phyloP scores from a whole-genome alignment of 1,140 invertebrate genomes.

The Harpegnathos saltator region DNA sequence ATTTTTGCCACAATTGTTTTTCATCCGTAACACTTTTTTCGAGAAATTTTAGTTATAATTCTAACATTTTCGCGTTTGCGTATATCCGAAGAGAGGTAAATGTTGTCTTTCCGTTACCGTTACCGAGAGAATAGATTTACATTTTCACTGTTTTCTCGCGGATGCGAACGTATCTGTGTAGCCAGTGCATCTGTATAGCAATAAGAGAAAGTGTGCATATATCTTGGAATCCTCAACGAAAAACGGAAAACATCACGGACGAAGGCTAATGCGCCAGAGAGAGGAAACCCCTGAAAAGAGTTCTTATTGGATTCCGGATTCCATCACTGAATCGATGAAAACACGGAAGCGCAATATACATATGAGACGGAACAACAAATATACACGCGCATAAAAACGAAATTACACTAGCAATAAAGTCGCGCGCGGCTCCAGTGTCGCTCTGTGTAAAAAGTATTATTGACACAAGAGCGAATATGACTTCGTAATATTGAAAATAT shows the following conservation, averaged over 20 bases:
- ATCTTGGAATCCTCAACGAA: constrained; percentile 7
- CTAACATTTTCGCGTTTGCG: neutral
- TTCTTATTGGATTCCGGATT: constrained; percentile 28
- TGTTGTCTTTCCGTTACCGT: constrained; percentile 37
- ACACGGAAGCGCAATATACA: neutral
- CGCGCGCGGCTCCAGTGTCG: neutral
- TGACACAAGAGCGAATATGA: neutral
- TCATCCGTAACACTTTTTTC: neutral
- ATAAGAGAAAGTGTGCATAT: neutral
- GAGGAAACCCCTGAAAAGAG: constrained; percentile 9
- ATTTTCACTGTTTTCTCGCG: constrained; percentile 22
- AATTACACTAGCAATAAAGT: constrained; percentile 12
- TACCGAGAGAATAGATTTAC: constrained; percentile 21
- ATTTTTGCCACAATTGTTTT: neutral
- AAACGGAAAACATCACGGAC: constrained; percentile 32
- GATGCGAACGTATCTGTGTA: constrained; percentile 3
- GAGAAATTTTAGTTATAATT: constrained; percentile 33
- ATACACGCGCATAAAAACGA: neutral
- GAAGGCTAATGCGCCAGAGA: constrained; percentile 17
- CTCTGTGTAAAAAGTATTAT: constrained; percentile 8
- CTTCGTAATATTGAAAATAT: constrained; percentile 10
- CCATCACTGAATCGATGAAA: constrained; percentile 9
- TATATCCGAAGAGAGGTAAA: constrained; percentile 32
- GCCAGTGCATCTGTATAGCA: neutral
- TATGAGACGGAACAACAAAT: neutral